Conservation (phyloP, 2,797 vertebrate species). For the Chrysocyon brachyurus region DNA sequence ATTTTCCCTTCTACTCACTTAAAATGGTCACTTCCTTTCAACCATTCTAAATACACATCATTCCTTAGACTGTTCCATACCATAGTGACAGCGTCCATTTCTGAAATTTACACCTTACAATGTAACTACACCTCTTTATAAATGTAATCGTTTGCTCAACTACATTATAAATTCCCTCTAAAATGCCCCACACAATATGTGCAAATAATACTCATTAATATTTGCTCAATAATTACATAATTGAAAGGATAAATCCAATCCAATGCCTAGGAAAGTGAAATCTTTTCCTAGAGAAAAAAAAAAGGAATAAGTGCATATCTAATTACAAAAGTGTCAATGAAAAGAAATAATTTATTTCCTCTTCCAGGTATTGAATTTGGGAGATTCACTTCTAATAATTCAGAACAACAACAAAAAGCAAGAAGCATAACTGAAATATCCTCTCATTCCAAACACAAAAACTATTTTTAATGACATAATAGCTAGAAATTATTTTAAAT, state of each 20-base stretch:
- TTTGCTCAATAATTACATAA: slow-evolving; percentile 4
- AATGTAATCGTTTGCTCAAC: not conserved
- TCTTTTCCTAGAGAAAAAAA: not conserved
- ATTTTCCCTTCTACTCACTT: not conserved
- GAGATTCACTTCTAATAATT: not conserved
- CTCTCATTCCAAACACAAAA: not conserved
- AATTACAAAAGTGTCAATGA: not conserved
- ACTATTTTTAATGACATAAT: not conserved
- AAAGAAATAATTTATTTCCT: slow-evolving; percentile 12
- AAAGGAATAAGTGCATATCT: not conserved
- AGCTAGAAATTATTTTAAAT: slow-evolving; percentile 62
- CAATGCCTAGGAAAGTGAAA: not conserved
- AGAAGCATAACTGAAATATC: slow-evolving; percentile 12
- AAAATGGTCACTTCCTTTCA: not conserved
- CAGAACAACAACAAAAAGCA: not conserved
- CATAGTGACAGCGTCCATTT: not conserved
- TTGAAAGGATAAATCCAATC: slow-evolving; percentile 1
- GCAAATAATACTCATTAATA: not conserved
- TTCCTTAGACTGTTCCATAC: not conserved
- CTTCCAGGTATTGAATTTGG: not conserved
- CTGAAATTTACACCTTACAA: not conserved
- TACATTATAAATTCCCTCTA: not conserved
- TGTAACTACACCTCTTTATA: not conserved
- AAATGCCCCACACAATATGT: not conserved
- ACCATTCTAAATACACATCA: not conserved